A percentile compares a stretch with the other conserved stretches of the same genome.
These are phyloP conservation scores for Pycnonotus jocosus DNA, from an alignment of 2,113 vertebrate genomes.

Conservation along the genomic window DNA sequence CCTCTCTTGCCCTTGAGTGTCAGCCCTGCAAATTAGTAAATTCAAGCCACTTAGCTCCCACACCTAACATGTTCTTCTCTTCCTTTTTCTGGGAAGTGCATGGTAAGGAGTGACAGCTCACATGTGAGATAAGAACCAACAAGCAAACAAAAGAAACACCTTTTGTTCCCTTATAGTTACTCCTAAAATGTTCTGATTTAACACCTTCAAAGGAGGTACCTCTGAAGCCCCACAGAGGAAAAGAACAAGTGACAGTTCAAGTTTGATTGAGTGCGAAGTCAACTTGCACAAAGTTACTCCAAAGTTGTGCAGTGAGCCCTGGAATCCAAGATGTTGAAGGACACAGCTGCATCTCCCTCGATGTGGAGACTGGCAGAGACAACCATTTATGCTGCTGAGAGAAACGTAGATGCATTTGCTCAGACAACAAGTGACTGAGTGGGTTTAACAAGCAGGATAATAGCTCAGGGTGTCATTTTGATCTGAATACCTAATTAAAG, in stretches of 20 bases:
- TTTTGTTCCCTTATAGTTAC: neutral
- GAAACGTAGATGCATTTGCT: neutral
- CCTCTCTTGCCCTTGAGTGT: neutral
- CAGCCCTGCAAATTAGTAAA: neutral
- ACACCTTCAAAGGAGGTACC: neutral
- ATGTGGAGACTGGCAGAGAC: neutral
- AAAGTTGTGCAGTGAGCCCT: neutral
- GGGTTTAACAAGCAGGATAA: conserved; percentile 45
- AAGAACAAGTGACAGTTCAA: neutral
- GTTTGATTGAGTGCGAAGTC: neutral
- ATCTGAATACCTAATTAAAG: conserved; percentile 55
- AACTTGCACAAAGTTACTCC: neutral
- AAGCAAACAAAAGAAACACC: accelerated
- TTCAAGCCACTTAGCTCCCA: neutral
- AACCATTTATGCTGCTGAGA: neutral
- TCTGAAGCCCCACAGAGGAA: neutral
- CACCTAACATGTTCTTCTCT: neutral
- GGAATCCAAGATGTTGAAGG: neutral
- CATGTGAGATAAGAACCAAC: neutral
- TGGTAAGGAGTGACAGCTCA: neutral
- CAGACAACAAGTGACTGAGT: conserved; percentile 10
- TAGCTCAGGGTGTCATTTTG: conserved; percentile 43
- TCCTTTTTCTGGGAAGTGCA: neutral
- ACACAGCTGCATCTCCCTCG: neutral
- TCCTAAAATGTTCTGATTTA: neutral